Conservation (phyloP, 2,113 vertebrate genomes). For the Bos javanicus region DNA sequence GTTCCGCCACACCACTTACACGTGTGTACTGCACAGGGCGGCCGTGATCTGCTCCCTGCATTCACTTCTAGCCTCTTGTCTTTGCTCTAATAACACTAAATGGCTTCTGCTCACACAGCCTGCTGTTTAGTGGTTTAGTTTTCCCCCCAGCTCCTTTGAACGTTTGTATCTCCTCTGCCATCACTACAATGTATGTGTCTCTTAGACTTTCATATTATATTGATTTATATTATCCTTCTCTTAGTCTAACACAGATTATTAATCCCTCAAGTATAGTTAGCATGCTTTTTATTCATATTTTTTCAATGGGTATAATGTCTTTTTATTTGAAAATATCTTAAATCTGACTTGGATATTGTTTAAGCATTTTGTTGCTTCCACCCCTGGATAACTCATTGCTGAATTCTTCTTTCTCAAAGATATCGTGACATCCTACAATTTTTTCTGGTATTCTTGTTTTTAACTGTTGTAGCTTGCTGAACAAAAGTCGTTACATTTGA, state of each 20-base stretch:
- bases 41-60: background rate
- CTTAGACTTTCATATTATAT: background rate
- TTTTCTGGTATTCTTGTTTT: background rate
- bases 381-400: background rate
- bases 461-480: background rate
- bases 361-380: background rate
- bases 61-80: background rate
- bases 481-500: background rate
- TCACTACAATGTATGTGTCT: background rate
- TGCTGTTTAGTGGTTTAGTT: background rate
- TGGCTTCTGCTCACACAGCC: background rate
- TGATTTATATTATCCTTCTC: background rate
- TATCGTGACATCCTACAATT: background rate
- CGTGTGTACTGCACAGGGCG: too few relatives aligned
- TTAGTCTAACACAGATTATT: background rate
- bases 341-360: background rate
- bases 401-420: background rate
- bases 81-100: background rate
- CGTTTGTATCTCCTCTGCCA: background rate
- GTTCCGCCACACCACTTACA: background rate
- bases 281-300: background rate
- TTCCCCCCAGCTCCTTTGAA: background rate
- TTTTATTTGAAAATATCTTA: background rate
- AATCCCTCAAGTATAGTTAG: background rate
- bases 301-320: background rate